phyloP scores from a whole-genome alignment of 2,888 invertebrate genomes.

The Antheraea assamensis region DNA sequence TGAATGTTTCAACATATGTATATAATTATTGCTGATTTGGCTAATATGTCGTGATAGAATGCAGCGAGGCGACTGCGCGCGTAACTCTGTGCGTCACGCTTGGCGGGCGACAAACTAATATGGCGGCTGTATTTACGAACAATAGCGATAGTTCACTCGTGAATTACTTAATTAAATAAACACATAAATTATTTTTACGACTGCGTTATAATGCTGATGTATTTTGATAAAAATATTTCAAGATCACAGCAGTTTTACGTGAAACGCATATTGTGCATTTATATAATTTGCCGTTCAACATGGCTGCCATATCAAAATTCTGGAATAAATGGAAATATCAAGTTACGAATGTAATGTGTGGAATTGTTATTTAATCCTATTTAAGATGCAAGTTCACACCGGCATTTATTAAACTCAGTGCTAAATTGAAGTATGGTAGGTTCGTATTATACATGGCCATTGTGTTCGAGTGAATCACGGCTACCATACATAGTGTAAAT shows the following conservation, averaged over 20 bases:
- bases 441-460: no score
- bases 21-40: background rate
- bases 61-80: background rate
- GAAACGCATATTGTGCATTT: background rate
- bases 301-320: background rate
- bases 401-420: background rate
- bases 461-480: no score
- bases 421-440: no score
- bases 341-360: background rate
- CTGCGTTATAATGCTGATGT: background rate
- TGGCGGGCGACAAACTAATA: background rate
- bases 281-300: background rate
- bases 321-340: no score
- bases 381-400: background rate
- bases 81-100: background rate
- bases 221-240: background rate
- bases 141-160: background rate
- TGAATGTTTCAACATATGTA: no score
- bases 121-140: background rate
- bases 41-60: slow-evolving; percentile 10
- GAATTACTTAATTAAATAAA: slow-evolving; percentile 6
- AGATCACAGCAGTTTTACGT: background rate
- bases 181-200: background rate
- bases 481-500: no score
- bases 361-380: background rate